A percentile compares a stretch with the other conserved stretches of the same genome.
Conservation (phyloP, 1,140 invertebrate genomes). For the Drosophila novamexicana region DNA sequence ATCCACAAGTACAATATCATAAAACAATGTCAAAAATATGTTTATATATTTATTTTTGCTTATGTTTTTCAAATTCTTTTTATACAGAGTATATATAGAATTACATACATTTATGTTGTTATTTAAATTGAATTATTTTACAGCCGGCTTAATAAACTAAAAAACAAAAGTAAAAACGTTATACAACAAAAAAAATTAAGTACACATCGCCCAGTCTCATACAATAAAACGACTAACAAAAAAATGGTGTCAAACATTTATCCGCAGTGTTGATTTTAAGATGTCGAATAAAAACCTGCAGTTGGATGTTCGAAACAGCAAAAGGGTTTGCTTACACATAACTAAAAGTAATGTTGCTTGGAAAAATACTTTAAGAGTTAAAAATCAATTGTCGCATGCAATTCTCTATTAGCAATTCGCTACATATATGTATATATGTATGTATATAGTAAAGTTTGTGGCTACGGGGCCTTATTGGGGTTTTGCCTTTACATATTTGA, state of each 20-base stretch:
- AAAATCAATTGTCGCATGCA: conserved; percentile 63
- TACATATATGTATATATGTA: conserved; percentile 6
- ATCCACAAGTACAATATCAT: not conserved
- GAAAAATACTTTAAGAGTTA: conserved; percentile 45
- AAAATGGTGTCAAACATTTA: conserved; percentile 8
- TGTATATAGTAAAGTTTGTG: conserved; percentile 14
- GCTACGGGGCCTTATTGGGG: conserved; percentile 3
- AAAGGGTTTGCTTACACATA: conserved; percentile 2
- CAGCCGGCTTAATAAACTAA: conserved; percentile 37
- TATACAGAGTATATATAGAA: conserved; percentile 48
- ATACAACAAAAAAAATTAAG: conserved; percentile 28
- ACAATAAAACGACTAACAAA: conserved; percentile 32
- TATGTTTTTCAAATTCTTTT: conserved; percentile 38
- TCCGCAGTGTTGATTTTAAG: not conserved
- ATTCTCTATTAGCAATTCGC: conserved; percentile 38
- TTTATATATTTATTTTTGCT: conserved; percentile 2
- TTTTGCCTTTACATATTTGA: conserved; percentile 44
- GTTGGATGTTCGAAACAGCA: not conserved
- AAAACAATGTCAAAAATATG: not conserved
- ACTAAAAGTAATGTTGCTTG: conserved; percentile 9
- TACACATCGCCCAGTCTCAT: conserved; percentile 46
- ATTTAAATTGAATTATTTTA: conserved; percentile 31
- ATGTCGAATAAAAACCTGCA: not conserved
- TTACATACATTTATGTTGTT: conserved; percentile 32
- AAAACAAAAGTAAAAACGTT: conserved; percentile 19